Percentiles rank a stretch among this genome's conserved stretches.
Conservation (phyloP, 2,113 vertebrate genomes). For the Corydoras maculifer region DNA sequence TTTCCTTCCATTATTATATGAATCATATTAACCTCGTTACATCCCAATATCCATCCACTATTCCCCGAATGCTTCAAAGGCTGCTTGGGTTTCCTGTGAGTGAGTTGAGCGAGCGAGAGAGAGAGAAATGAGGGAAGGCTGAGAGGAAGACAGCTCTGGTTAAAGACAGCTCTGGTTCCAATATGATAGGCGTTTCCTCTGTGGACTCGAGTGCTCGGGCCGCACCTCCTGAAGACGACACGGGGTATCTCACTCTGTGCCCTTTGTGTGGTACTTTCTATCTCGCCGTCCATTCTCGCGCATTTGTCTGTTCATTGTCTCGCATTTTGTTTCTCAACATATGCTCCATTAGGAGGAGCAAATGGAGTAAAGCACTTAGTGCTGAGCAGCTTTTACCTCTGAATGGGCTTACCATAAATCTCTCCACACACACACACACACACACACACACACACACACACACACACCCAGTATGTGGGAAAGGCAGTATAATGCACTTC, state of each 20-base stretch:
- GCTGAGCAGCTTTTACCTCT: constrained; percentile 25
- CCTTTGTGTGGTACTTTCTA: neutral
- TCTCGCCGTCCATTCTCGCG: neutral
- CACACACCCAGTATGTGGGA: neutral
- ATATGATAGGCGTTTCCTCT: neutral
- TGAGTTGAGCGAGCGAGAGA: too few relatives aligned
- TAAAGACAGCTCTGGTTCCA: neutral
- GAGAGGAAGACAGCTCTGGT: neutral
- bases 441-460: constrained; percentile 5
- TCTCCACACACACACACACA: constrained; percentile 1
- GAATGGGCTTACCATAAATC: constrained; percentile 23
- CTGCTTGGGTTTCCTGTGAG: too few relatives aligned
- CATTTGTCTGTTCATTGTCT: neutral
- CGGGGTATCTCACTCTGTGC: neutral
- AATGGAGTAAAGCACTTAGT: constrained; percentile 27
- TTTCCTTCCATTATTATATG: neutral
- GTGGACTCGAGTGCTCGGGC: neutral
- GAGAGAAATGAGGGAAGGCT: neutral
- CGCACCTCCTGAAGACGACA: neutral
- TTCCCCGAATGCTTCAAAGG: neutral
- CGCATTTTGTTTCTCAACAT: constrained; percentile 1
- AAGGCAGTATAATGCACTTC: neutral
- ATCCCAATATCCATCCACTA: neutral
- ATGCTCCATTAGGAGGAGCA: constrained; percentile 20
- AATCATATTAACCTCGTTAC: neutral